phyloP scores from a whole-genome alignment of 2,113 vertebrate species.

The Sphyrna mokarran region DNA sequence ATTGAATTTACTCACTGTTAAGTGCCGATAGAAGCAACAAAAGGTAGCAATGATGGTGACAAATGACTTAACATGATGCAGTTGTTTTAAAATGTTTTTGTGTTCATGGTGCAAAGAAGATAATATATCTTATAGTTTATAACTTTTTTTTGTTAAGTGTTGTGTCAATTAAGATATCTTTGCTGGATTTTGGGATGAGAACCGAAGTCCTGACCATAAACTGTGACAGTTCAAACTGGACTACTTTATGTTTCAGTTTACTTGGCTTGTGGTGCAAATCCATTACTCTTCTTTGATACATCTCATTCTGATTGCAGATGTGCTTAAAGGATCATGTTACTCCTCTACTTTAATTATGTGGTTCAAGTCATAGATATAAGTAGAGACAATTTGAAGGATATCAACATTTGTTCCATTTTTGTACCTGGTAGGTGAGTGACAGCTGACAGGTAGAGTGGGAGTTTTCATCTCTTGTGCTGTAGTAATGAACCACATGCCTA shows the following conservation, averaged over 20 bases:
- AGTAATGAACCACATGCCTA: background rate
- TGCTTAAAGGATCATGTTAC: no score
- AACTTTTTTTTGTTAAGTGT: background rate
- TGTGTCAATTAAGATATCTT: background rate
- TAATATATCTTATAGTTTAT: background rate
- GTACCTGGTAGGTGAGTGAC: background rate
- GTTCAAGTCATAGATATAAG: background rate
- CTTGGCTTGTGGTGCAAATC: background rate
- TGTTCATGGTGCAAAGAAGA: background rate
- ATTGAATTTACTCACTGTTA: background rate
- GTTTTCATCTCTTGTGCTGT: background rate
- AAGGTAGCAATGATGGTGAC: background rate
- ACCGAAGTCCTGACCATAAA: no score
- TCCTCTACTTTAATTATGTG: background rate
- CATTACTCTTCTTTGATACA: background rate
- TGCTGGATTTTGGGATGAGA: background rate
- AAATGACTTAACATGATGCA: background rate
- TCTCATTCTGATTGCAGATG: background rate
- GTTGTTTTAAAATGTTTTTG: background rate
- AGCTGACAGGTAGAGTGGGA: background rate
- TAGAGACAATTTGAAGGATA: background rate
- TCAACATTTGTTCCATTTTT: background rate
- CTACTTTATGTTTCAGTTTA: background rate
- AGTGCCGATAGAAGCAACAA: background rate
- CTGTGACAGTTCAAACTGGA: background rate